Base-by-base conservation (phyloP, 2,797 vertebrate species). In the Melanogrammus aeglefinus region DNA sequence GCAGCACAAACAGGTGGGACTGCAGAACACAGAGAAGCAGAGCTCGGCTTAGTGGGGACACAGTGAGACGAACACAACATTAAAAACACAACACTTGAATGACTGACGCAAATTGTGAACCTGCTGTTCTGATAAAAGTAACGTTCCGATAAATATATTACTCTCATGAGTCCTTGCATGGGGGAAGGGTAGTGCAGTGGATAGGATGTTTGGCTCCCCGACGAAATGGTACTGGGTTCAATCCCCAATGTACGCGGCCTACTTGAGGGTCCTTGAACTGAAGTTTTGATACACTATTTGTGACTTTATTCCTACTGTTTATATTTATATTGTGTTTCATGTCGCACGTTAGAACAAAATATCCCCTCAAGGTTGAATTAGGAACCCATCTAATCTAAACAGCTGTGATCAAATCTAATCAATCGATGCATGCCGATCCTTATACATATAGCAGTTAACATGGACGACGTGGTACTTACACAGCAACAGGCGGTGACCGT, bases 401-500 rank as follows among this genome's bases (percentile, higher is more conserved):
- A 9, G 39, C 9, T 41, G 7, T 13, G 41, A 44, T 2, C 14
- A 2, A 44, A 44, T 44, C 41, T 44, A 44, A 44, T 44, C 3
- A 16, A 44, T 16, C 10, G 14, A 16, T 16, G 4, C 12, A 16
- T 16, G 41, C 14, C 12, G 2, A 44, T 44, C 41, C 12, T 13
- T 44, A 44, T 16, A 44, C 14, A 44, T 39, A 39, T 39, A 39
- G 38, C 12, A 39, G 8, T 9, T 10, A 27, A 69, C 12, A 71
- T 12, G 1, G 29, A 33, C 1, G 33, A 13, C 10, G 13, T 35
- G n/a, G 63, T 31, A 92, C 92, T 92, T 80, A 99, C 98, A 79
- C 98, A 99, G 84, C 98, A 99, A 87, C 97, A 99, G 74, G 98
- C 98, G 0, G 98, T 99, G 93, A 99, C 98, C 0, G 98, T 99